These are phyloP conservation scores for Cyphomyrus discorhynchus DNA, from an alignment of 2,113 vertebrate species.

Conservation along the genomic window DNA sequence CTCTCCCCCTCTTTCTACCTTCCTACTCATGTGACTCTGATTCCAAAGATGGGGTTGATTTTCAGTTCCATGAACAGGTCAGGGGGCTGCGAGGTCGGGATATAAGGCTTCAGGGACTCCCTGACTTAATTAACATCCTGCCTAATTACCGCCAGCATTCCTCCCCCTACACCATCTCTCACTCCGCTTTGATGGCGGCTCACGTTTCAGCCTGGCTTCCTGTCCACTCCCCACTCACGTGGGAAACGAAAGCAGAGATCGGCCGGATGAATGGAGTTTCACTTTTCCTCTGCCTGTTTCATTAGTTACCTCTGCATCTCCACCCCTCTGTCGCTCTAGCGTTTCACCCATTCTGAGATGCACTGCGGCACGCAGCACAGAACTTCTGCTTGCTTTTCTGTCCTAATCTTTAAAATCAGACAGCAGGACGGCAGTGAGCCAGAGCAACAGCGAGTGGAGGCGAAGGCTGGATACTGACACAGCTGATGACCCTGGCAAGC, in stretches of 20 bases:
- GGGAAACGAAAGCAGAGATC: neutral
- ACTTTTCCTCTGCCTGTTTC: conserved; percentile 3
- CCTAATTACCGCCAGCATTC: conserved; percentile 11
- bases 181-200: conserved; percentile 1
- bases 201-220: neutral
- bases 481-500: neutral
- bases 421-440: neutral
- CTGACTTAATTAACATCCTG: conserved; percentile 19
- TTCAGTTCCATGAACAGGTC: neutral
- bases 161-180: neutral
- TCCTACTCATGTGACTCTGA: neutral
- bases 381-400: neutral
- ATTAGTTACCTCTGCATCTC: neutral
- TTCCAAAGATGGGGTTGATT: neutral
- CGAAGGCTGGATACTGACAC: neutral
- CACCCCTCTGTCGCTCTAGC: neutral
- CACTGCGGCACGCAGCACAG: neutral
- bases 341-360: neutral
- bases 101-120: neutral
- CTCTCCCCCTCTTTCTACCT: neutral
- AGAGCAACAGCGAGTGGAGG: conserved; percentile 13
- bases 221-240: neutral
- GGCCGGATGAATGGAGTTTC: neutral
- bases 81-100: neutral
- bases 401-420: neutral